phyloP scores from a whole-genome alignment of 1,140 invertebrate species.

The Agraylea sexmaculata region DNA sequence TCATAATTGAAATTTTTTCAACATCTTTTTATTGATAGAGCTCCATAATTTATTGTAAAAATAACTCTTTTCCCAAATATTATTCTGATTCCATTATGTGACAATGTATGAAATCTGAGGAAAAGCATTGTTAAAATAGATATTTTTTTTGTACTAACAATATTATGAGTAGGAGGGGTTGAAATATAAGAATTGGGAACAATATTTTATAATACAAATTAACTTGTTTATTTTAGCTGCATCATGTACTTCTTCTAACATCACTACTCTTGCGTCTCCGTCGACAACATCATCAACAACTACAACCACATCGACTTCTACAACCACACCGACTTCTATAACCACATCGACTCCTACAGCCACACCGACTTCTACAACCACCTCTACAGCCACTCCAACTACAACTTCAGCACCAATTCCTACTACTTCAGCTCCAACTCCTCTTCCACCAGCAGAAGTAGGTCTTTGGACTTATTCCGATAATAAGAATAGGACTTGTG shows the following conservation, averaged over 20 bases:
- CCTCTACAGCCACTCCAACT: slow-evolving; percentile 24
- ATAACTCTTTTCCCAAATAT: no score
- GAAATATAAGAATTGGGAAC: no score
- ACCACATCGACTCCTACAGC: slow-evolving; percentile 21
- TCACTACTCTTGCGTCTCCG: slow-evolving; percentile 1
- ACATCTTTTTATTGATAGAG: no score
- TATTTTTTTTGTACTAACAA: neutral
- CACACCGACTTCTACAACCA: slow-evolving; percentile 22
- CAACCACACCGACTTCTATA: slow-evolving; percentile 16
- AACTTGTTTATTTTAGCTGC: no score
- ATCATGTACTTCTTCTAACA: no score
- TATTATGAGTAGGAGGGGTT: neutral
- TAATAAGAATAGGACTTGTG: slow-evolving; percentile 38
- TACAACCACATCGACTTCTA: slow-evolving; percentile 22
- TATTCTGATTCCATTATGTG: no score
- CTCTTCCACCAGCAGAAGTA: slow-evolving; percentile 33
- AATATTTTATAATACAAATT: no score
- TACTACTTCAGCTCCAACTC: slow-evolving; percentile 25
- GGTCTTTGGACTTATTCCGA: slow-evolving; percentile 42
- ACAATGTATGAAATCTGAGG: no score
- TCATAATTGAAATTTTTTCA: no score
- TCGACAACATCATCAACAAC: slow-evolving; percentile 16
- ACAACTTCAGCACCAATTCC: slow-evolving; percentile 27
- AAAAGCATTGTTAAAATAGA: no score
- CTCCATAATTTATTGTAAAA: no score